phyloP scores from a whole-genome alignment of 2,113 vertebrate species.

The Parus major region DNA sequence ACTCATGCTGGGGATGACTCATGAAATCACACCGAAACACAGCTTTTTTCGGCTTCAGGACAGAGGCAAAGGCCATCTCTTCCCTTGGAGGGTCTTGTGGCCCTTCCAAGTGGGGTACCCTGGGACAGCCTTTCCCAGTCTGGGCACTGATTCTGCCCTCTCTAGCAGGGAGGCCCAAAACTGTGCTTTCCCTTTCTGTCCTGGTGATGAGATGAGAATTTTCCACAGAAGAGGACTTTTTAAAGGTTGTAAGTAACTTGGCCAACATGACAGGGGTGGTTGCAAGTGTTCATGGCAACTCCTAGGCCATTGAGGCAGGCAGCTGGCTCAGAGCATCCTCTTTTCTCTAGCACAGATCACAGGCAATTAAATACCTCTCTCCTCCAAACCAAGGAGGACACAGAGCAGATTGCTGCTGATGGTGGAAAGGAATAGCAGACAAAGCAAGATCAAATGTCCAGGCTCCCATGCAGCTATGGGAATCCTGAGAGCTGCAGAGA shows the following conservation, averaged over 20 bases:
- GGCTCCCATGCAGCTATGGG: rapidly evolving
- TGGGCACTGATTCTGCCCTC: not conserved
- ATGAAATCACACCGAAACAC: not conserved
- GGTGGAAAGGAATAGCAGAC: not conserved
- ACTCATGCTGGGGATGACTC: not conserved
- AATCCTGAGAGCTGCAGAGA: not conserved
- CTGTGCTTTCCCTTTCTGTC: not conserved
- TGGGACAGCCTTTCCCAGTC: not conserved
- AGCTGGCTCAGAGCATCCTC: not conserved
- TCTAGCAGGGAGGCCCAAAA: not conserved
- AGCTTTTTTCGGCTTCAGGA: not conserved
- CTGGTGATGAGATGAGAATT: not conserved
- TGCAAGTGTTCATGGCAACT: not conserved
- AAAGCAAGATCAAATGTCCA: not conserved
- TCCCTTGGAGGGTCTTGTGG: not conserved
- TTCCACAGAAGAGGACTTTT: not conserved
- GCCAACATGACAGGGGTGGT: not conserved
- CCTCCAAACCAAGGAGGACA: not conserved
- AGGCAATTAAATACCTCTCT: rapidly evolving
- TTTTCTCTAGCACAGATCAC: not conserved
- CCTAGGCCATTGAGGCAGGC: not conserved
- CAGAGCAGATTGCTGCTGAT: rapidly evolving
- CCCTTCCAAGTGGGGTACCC: not conserved
- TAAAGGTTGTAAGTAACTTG: not conserved
- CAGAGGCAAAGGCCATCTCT: not conserved